Evolutionary conservation across 1,140 invertebrate genomes (phyloP).

Genomic region (Acromyrmex echinatior): DNA sequence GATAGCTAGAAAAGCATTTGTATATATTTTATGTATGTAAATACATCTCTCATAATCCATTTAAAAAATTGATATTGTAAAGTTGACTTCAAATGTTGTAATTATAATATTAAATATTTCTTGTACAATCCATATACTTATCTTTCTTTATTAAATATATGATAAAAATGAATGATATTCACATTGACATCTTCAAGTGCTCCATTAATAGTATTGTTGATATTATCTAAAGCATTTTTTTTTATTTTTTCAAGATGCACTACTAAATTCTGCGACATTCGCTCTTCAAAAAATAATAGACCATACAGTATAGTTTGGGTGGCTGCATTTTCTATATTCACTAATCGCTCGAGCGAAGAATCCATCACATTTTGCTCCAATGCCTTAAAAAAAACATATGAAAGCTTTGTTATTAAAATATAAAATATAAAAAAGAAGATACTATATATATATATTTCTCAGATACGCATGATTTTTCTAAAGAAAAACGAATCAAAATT

Average conservation of each 20-base stretch:
- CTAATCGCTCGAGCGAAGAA: not conserved
- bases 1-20: not conserved
- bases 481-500: not conserved
- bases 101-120: conserved; percentile 28
- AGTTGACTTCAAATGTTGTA: not conserved
- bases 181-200: conserved; percentile 9
- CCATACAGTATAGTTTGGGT: not conserved
- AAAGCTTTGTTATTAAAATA: not conserved
- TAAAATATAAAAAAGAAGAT: not conserved
- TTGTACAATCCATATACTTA: not conserved
- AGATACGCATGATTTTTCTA: not conserved
- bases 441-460: too few species aligned
- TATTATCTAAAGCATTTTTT: not conserved
- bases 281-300: not conserved
- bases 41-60: not conserved
- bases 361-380: not conserved
- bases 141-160: not conserved
- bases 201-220: not conserved
- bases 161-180: conserved; percentile 13
- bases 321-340: not conserved
- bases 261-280: not conserved
- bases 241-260: not conserved
- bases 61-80: not conserved
- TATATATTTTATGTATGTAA: conserved; percentile 6
- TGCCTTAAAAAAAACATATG: not conserved